Percentiles rank a stretch among this genome's conserved stretches.
Evolutionary conservation across 2,888 invertebrate genomes (phyloP).

Genomic region (Thymelicus acteon): DNA sequence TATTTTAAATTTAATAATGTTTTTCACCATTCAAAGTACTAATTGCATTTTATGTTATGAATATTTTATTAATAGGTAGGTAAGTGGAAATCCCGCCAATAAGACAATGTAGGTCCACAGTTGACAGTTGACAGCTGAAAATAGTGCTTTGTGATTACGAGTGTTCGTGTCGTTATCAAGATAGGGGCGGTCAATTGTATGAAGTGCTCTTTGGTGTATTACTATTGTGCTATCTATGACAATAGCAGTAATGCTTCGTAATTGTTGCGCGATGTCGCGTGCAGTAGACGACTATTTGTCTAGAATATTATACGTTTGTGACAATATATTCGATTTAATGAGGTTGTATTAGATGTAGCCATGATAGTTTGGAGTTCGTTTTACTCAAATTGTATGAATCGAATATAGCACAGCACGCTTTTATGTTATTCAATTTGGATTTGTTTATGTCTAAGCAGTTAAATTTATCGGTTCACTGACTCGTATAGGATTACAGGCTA

Average conservation of each 20-base stretch:
- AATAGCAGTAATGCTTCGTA: slow-evolving; percentile 19
- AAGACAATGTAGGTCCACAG: background rate
- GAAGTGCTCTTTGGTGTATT: slow-evolving; percentile 69
- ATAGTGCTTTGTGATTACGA: slow-evolving; percentile 41
- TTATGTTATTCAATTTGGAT: too few relatives aligned
- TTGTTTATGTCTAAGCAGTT: too few relatives aligned
- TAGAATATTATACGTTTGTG: background rate
- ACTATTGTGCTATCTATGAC: slow-evolving; percentile 46
- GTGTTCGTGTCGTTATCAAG: slow-evolving; percentile 64
- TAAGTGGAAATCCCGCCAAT: background rate
- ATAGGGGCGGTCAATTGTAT: slow-evolving; percentile 63
- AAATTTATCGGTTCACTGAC: too few relatives aligned
- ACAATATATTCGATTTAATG: background rate
- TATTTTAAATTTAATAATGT: too few relatives aligned
- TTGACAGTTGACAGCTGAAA: background rate
- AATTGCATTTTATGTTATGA: too few relatives aligned
- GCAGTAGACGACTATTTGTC: background rate
- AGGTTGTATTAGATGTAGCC: too few relatives aligned
- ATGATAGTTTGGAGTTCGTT: too few relatives aligned
- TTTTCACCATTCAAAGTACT: too few relatives aligned
- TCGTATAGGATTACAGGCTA: too few relatives aligned
- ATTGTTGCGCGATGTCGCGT: slow-evolving; percentile 10
- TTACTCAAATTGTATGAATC: too few relatives aligned
- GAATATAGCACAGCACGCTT: too few relatives aligned
- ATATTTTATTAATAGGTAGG: background rate